Evolutionary conservation across 2,888 invertebrate species (phyloP).

Genomic region (Esperia sulphurella): DNA sequence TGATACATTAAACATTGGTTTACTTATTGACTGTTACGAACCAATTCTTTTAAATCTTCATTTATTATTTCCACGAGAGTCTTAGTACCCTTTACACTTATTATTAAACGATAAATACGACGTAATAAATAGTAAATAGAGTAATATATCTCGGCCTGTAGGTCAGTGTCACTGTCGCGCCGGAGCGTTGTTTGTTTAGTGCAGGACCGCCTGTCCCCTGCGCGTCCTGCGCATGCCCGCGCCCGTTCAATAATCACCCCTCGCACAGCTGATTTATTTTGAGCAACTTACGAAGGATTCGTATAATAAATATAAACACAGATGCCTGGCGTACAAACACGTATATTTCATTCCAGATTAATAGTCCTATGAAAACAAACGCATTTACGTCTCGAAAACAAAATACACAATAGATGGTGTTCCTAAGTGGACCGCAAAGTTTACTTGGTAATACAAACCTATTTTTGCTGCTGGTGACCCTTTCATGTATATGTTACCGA

Average conservation of each 20-base stretch:
- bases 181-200: constrained; percentile 67
- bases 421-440: too few species aligned
- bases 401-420: too few species aligned
- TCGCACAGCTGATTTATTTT: constrained; percentile 45
- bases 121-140: constrained; percentile 18
- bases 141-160: constrained; percentile 30
- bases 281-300: constrained; percentile 5
- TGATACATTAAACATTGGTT: too few species aligned
- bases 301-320: background rate
- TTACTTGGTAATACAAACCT: too few species aligned
- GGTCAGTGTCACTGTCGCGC: constrained; percentile 56
- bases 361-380: too few species aligned
- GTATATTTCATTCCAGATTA: too few species aligned
- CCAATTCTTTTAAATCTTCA: background rate
- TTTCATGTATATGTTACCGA: too few species aligned
- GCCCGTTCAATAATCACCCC: constrained; percentile 61
- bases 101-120: too few species aligned
- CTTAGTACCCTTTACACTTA: background rate
- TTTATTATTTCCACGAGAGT: background rate
- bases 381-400: too few species aligned
- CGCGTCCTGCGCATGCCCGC: constrained; percentile 59
- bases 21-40: too few species aligned
- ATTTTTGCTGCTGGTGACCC: too few species aligned
- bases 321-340: background rate
- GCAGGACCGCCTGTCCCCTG: constrained; percentile 40